phyloP scores from a whole-genome alignment of 2,888 invertebrate species.

The Pristionchus mayeri region DNA sequence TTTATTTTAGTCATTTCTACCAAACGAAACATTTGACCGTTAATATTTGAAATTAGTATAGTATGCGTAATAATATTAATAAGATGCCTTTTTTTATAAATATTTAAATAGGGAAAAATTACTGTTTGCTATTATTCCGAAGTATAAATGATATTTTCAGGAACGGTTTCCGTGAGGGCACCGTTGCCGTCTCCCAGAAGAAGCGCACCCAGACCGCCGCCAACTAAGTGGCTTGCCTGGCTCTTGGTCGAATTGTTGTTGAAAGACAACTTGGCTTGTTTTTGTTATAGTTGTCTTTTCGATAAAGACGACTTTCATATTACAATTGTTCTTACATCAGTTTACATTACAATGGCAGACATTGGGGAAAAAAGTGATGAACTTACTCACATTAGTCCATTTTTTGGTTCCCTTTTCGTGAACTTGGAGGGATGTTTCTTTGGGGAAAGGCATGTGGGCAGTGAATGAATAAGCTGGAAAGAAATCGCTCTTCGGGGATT shows the following conservation, averaged over 20 bases:
- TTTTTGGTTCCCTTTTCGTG: background rate
- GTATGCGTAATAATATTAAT: too few relatives aligned
- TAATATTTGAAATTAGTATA: too few relatives aligned
- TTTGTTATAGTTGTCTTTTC: conserved; percentile 48
- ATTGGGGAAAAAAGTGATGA: too few relatives aligned
- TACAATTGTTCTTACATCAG: background rate
- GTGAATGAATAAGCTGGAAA: too few relatives aligned
- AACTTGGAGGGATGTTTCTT: background rate
- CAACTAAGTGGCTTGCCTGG: conserved; percentile 52
- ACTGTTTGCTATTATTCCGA: too few relatives aligned
- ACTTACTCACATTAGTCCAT: too few relatives aligned
- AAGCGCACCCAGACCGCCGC: conserved; percentile 62
- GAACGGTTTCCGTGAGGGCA: conserved; percentile 76
- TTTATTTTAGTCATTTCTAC: too few relatives aligned
- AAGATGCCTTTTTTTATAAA: too few relatives aligned
- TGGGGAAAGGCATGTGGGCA: background rate
- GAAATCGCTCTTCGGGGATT: too few relatives aligned
- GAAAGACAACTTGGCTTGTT: conserved; percentile 37
- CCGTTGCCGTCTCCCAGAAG: conserved; percentile 59
- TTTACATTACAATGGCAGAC: background rate
- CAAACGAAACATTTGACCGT: too few relatives aligned
- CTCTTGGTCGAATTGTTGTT: conserved; percentile 19
- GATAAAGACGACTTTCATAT: background rate
- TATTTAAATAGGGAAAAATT: too few relatives aligned
- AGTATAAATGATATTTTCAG: too few relatives aligned